Evolutionary conservation across 2,797 vertebrate genomes (phyloP), one percentile per base, ranked within the genome.

Genomic region (Pampus argenteus): DNA sequence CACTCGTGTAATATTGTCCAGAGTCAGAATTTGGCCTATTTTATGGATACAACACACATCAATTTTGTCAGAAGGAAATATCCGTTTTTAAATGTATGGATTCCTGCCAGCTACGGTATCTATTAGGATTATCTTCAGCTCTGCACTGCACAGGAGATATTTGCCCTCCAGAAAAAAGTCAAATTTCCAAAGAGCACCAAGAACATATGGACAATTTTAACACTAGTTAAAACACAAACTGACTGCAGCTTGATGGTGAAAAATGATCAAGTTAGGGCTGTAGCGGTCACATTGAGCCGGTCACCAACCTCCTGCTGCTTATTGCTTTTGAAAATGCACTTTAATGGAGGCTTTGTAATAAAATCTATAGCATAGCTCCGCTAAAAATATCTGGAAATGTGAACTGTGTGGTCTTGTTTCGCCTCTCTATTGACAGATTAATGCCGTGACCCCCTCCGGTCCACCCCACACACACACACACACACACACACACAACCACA

Each of bases 151-250:
- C 54, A 45, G 40, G 40, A 69, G 20, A 45, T 42, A 64, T 47
- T 54, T 66, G 59, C 65, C 70, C 48, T 67, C 9, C 34, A 62
- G 50, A 48, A 77, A 71, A 86, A 56, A 26, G 67, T 84, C 82
- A 82, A 66, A 82, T 81, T 82, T 81, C 71, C 81, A 77, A 36
- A 84, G 51, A 74, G 72, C 28, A 61, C 54, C 88, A 86, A 89
- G 82, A 82, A 74, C 85, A 31, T 70, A 34, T 74, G 44, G 64
- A 57, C 66, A 50, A 51, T 71, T 85, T 36, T 23, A 54, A 54
- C 70, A 67, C 77, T 38, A 76, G 66, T 83, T 82, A 45, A 79
- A 76, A 76, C 28, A 31, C 63, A 64, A 83, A 66, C 25, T 66
- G 64, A 38, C 77, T 50, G 50, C 51, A 18, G 51, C 49, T 68